Conservation (phyloP, 64 coral and sea anemone genomes). For the Dendrophyllia cribrosa region DNA sequence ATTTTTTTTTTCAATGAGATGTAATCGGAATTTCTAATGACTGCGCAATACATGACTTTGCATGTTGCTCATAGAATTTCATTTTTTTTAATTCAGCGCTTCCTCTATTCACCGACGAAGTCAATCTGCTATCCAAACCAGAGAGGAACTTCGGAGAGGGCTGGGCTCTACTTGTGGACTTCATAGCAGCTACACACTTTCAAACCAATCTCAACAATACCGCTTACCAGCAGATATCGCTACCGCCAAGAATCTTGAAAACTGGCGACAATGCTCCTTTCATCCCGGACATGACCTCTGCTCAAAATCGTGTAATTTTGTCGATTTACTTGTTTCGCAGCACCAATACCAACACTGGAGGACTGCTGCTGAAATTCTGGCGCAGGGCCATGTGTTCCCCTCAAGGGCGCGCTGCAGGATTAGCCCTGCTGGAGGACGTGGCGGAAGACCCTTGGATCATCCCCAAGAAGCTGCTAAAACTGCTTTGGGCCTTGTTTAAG, state of each 20-base stretch:
- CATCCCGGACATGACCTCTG: constrained; percentile 71
- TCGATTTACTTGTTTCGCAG: constrained; percentile 70
- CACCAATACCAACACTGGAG: constrained; percentile 46
- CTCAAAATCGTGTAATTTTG: constrained; percentile 69
- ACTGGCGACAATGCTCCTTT: constrained; percentile 58
- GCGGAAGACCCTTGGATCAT: constrained; percentile 39
- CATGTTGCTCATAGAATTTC: neutral
- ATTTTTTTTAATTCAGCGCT: constrained; percentile 40
- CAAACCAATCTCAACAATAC: constrained; percentile 88
- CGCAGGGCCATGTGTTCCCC: constrained; percentile 82
- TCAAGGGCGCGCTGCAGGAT: constrained; percentile 69
- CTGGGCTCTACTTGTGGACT: constrained; percentile 83
- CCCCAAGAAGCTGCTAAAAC: constrained; percentile 40
- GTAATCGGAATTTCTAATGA: no score
- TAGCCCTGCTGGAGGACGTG: constrained; percentile 62
- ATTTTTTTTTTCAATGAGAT: no score
- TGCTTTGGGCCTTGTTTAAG: constrained; percentile 64
- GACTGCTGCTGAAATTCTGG: constrained; percentile 72
- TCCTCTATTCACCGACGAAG: constrained; percentile 65
- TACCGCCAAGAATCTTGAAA: constrained; percentile 68
- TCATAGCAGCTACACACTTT: constrained; percentile 84
- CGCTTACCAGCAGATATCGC: constrained; percentile 45
- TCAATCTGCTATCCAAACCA: constrained; percentile 62
- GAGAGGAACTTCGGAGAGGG: constrained; percentile 83
- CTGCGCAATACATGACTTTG: no score